Percentiles rank a stretch among this genome's conserved stretches.
Evolutionary conservation across 2,113 vertebrate genomes (phyloP).

Genomic region (Microcebus jonahi): DNA sequence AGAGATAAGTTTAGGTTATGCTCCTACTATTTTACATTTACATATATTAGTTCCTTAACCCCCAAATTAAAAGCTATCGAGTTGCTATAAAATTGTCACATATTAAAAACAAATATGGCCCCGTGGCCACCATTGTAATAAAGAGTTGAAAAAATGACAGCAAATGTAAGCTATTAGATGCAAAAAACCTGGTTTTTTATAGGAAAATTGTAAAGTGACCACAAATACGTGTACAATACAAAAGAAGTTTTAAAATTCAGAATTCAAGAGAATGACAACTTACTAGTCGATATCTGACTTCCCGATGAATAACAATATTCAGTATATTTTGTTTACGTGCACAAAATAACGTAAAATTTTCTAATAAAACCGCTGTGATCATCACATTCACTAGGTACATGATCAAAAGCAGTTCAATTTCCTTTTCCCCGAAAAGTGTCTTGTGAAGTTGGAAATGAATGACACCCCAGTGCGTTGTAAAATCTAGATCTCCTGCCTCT

Average conservation of each 20-base stretch:
- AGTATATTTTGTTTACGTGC: background rate
- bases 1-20: background rate
- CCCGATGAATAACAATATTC: background rate
- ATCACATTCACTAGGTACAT: background rate
- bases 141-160: background rate
- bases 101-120: background rate
- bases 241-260: slow-evolving; percentile 34
- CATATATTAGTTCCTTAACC: background rate
- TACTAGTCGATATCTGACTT: background rate
- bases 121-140: background rate
- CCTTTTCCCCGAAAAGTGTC: background rate
- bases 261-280: background rate
- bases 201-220: background rate
- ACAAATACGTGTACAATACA: background rate
- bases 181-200: background rate
- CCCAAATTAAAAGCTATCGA: background rate
- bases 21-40: background rate
- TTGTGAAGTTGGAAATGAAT: slow-evolving; percentile 51
- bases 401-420: slow-evolving; percentile 17
- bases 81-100: background rate
- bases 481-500: slow-evolving; percentile 13
- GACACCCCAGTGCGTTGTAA: background rate
- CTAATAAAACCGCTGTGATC: slow-evolving; percentile 19
- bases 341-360: slow-evolving; percentile 11
- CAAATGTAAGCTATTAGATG: background rate